Evolutionary conservation across 2,888 invertebrate genomes (phyloP), one percentile per base, ranked within the genome.

Genomic region (Papilio demoleus): DNA sequence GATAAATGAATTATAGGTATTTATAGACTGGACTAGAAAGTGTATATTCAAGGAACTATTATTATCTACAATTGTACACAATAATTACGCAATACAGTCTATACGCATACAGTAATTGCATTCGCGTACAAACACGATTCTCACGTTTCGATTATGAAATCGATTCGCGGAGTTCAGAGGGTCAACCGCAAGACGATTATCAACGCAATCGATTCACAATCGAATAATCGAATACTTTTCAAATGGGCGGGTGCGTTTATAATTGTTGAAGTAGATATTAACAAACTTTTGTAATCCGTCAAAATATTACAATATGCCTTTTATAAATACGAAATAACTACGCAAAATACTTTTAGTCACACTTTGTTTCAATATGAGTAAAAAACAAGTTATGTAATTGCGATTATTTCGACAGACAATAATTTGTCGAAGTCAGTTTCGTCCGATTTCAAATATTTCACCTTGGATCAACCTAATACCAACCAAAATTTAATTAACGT

Each of bases 161-260:
- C 75, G 73, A 75, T 76, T 74, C 72, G 47, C 65, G 70, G 77
- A 74, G 83, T 79, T 82, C 82, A 78, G 45, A 72, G 76, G 83
- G 81, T 81, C 79, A 77, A 70, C 72, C 75, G 72, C 79, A 79
- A 80, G 75, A 68, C 75, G 77, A 79, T 76, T 79, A 78, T 76
- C 75, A 74, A 77, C 74, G 75, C 79, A 81, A 82, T 79, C 81
- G 78, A 77, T 77, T 76, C 60, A 65, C 69, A 69, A 65, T 59
- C 58, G 38, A 68, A 64, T 50, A 59, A 61, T 59, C 58, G 38
- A 68, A 64, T 50, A 59, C 27, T 42, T 22, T 67, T 24, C 72
- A 73, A 74, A 75, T 74, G 72, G 71, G 73, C 65, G 73, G 71
- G 69, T 73, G 63, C 62, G 42, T 63, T 59, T 60, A 24, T 67